Base-by-base conservation (phyloP, 2,113 vertebrate species). In the Urocynchramus pylzowi region DNA sequence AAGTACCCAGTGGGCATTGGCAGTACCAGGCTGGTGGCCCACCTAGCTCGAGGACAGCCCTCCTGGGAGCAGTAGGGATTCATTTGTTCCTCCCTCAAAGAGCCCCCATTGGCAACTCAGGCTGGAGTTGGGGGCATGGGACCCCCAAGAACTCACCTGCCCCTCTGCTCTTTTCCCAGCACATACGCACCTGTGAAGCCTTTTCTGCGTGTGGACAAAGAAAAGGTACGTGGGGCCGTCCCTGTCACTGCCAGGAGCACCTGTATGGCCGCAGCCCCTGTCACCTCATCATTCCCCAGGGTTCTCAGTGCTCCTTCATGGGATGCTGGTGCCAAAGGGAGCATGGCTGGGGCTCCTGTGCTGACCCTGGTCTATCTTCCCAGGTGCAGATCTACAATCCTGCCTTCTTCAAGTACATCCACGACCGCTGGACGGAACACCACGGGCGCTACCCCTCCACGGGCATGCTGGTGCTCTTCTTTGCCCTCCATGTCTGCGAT, bases 361-460 rank as follows among this genome's bases (percentile, higher is more conserved):
- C 68, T 84, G 13, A 89, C 24, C 31, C 39, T 70, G 26, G 24
- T 14, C 6, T 5, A 0, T 80, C 33, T 49, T 44, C 68, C 49
- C 92, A 99, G 99, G 99, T 99, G 61, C 99, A 99, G 98, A 99
- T 99, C 97, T 99, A 99, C 96, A 99, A 99, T 94, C 99, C 99
- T 27, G 99, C 99, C 24, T 99, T 99, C 98, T 99, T 99, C 95
- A 99, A 99, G 97, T 99, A 99, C 95, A 99, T 99, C 97, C 99
- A 99, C 0, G 99, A 99, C 98, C 98, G 92, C 92, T 99, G 99
- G 99, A 99, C 99, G 2, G 98, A 98, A 84, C 99, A 99, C 86
- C 99, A 99, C 0, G 99, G 99, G 11, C 99, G 99, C 60, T 99
- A 99, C 97, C 99, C 99, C n/a, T 99, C 99, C 97, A 99, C 99